Evolutionary conservation across 2,797 vertebrate species (phyloP), one percentile per base, ranked within the genome.

Genomic region (Neostethus bicornis): DNA sequence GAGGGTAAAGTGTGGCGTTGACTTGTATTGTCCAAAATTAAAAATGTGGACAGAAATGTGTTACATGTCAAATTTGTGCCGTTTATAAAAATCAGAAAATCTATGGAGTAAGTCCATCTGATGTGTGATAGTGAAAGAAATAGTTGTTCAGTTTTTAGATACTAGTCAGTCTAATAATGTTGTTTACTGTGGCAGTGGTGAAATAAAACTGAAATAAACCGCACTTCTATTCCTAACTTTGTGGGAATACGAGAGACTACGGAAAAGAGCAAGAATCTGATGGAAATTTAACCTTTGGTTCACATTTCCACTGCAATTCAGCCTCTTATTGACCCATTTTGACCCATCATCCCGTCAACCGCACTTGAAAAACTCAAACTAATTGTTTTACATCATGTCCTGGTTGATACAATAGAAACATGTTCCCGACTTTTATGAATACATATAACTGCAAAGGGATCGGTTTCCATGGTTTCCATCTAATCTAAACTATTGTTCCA

Each of bases 331-430:
- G 82, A 81, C 50, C 77, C 62, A 32, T 79, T 86, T 64, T 51
- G 73, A 51, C 70, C 44, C 61, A 75, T 75, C 73, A 64, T 39
- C 61, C 57, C 70, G 64, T 66, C 81, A 80, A 68, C 66, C 69
- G 70, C 37, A 54, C 64, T n/a, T n/a, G n/a, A 69, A 24, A 51
- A 28, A 46, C 41, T 43, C 32, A 12, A 48, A 65, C 37, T 50
- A 39, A 73, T n/a, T 53, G 48, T 47, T 59, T 68, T 54, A 61
- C 66, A 78, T 75, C 79, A 77, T 76, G 61, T 78, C 71, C 51
- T 66, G 50, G 1, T 59, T 81, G 75, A 84, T 59, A 63, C 80
- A 76, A 87, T 84, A 66, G 66, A 47, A 82, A 86, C 78, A 84
- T 74, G 70, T 56, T 55, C 58, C 66, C 55, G 50, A 45, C 54